Percentiles rank a stretch among this genome's conserved stretches.
These are phyloP conservation scores for Drosophila cognata DNA, from an alignment of 2,888 invertebrate genomes.

Conservation along the genomic window DNA sequence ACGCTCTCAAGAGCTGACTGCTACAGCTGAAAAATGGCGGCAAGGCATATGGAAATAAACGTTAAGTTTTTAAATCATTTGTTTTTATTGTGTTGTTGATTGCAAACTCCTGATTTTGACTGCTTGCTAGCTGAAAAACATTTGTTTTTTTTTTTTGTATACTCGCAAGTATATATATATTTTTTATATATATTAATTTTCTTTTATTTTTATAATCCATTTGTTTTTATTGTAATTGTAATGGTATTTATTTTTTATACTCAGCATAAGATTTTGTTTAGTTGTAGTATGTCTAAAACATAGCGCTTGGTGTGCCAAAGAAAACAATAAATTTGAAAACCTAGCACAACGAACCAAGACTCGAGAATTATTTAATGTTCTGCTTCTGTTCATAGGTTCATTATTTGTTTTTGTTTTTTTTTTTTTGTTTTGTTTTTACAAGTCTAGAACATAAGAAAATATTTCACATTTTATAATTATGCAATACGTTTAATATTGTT, in stretches of 20 bases:
- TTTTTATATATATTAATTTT: slow-evolving; percentile 65
- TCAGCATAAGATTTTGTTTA: slow-evolving; percentile 78
- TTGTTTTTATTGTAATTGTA: slow-evolving; percentile 62
- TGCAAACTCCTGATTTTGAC: background rate
- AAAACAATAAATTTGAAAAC: slow-evolving; percentile 61
- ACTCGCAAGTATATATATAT: slow-evolving; percentile 43
- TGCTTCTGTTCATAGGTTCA: slow-evolving; percentile 42
- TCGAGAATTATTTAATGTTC: slow-evolving; percentile 35
- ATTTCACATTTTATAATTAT: slow-evolving; percentile 71
- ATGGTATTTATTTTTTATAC: slow-evolving; percentile 71
- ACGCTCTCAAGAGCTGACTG: background rate
- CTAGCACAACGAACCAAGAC: slow-evolving; percentile 65
- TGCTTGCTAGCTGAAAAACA: slow-evolving; percentile 56
- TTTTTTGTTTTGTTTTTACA: slow-evolving; percentile 50
- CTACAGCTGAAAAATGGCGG: background rate
- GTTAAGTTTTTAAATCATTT: background rate
- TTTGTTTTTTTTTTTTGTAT: slow-evolving; percentile 35
- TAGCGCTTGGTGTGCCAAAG: slow-evolving; percentile 65
- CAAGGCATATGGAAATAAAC: background rate
- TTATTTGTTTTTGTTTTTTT: slow-evolving; percentile 10
- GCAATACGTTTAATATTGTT: slow-evolving; percentile 67
- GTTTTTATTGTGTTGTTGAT: slow-evolving; percentile 5
- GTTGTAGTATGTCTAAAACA: slow-evolving; percentile 53
- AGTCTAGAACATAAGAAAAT: slow-evolving; percentile 79
- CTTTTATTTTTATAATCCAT: slow-evolving; percentile 48